A percentile compares a stretch with the other conserved stretches of the same genome.
phyloP scores from a whole-genome alignment of 2,797 vertebrate species.

The Aplochiton taeniatus region DNA sequence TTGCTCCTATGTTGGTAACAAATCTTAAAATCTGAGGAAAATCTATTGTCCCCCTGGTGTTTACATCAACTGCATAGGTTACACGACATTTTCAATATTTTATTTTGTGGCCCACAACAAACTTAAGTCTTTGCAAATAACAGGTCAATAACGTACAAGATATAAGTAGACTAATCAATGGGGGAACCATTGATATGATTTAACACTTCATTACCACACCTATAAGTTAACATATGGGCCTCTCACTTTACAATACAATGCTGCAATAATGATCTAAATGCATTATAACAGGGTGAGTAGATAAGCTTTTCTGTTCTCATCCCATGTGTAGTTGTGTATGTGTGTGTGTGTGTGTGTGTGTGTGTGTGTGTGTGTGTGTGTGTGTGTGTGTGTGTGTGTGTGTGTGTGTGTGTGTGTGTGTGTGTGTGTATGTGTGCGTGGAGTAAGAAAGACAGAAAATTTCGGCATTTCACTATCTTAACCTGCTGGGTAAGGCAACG shows the following conservation, averaged over 20 bases:
- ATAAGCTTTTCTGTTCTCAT: constrained; percentile 32
- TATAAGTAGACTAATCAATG: constrained; percentile 12
- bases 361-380: neutral
- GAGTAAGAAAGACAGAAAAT: constrained; percentile 1
- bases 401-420: neutral
- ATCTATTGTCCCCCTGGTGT: too few relatives aligned
- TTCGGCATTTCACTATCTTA: too few relatives aligned
- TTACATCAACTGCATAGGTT: too few relatives aligned
- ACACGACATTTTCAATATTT: constrained; percentile 7
- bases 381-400: neutral
- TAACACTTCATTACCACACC: constrained; percentile 60
- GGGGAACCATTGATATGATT: constrained; percentile 11
- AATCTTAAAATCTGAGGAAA: too few relatives aligned
- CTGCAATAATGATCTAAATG: constrained; percentile 43
- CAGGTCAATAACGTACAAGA: constrained; percentile 48
- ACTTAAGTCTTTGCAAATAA: constrained; percentile 66
- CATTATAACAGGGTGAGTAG: constrained; percentile 31
- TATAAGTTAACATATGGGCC: constrained; percentile 40
- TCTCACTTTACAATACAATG: constrained; percentile 62
- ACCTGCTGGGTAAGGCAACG: too few relatives aligned
- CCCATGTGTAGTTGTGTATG: neutral
- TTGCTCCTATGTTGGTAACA: too few relatives aligned
- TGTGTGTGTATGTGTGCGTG: neutral
- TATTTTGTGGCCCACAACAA: constrained; percentile 62
- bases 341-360: neutral